Percentiles rank a stretch among this genome's conserved stretches.
These are phyloP conservation scores for Podocnemis expansa DNA, from an alignment of 2,113 vertebrate genomes.

Conservation along the genomic window DNA sequence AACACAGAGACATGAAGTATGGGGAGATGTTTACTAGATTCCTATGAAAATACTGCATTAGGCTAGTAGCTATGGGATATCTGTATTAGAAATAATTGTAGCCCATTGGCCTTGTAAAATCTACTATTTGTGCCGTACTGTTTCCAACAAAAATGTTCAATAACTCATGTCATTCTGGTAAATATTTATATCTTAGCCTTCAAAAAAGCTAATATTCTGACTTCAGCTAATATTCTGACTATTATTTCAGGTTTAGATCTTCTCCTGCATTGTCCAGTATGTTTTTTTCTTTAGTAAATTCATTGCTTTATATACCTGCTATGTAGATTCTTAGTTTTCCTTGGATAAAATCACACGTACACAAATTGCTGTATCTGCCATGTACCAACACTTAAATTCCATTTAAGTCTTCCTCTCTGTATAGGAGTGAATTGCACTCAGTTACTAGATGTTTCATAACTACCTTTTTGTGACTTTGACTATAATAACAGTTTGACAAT, in stretches of 20 bases:
- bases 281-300: not conserved
- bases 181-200: not conserved
- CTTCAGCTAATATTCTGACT: not conserved
- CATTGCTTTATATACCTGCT: not conserved
- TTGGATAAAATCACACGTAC: fast-evolving
- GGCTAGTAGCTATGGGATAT: not conserved
- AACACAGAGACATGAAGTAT: not conserved
- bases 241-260: not conserved
- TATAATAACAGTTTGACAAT: not conserved
- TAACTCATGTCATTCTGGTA: not conserved
- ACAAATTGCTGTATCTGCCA: not conserved
- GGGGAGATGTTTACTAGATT: not conserved
- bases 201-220: slow-evolving; percentile 27
- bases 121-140: not conserved
- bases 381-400: not conserved
- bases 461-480: not conserved
- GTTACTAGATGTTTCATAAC: not conserved
- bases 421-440: not conserved
- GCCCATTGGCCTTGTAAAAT: not conserved
- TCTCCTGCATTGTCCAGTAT: not conserved
- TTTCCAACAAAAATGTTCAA: not conserved
- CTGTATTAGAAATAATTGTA: not conserved
- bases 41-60: not conserved
- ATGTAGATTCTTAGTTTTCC: not conserved
- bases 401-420: fast-evolving